These are phyloP conservation scores for Belgica antarctica DNA, from an alignment of 2,888 invertebrate genomes.

Conservation along the genomic window DNA sequence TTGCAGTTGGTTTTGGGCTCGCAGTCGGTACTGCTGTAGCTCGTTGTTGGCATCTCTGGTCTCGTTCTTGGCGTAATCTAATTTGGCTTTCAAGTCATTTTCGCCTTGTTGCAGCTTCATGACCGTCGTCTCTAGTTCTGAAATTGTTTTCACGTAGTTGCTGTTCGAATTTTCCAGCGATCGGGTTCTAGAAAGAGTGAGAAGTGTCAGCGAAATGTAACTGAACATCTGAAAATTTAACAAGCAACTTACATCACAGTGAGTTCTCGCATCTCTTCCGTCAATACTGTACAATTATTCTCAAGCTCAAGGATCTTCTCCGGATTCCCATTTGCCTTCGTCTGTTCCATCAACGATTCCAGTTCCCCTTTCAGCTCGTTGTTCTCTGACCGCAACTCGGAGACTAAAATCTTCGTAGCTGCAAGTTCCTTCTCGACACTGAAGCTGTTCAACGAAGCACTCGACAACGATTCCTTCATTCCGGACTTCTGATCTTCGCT, in stretches of 20 bases:
- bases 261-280: conserved; percentile 49
- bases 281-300: conserved; percentile 46
- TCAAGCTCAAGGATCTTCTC: conserved; percentile 49
- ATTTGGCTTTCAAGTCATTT: conserved; percentile 56
- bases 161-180: conserved; percentile 46
- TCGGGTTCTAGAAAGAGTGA: neutral
- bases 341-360: conserved; percentile 48
- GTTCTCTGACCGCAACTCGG: conserved; percentile 50
- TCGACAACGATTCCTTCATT: neutral
- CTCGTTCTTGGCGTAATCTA: conserved; percentile 57
- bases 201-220: too few relatives aligned
- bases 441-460: conserved; percentile 17
- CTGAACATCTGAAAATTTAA: neutral
- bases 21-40: conserved; percentile 72
- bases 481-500: neutral
- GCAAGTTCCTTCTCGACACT: conserved; percentile 48
- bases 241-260: conserved; percentile 39
- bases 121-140: conserved; percentile 52
- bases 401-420: conserved; percentile 51
- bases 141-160: conserved; percentile 52
- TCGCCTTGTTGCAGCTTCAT: conserved; percentile 56
- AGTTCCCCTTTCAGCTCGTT: conserved; percentile 50
- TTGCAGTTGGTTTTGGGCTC: conserved; percentile 72
- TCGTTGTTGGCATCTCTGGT: conserved; percentile 57
- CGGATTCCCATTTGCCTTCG: conserved; percentile 47